Percentiles rank a stretch among this genome's conserved stretches.
Conservation (phyloP, 2,113 vertebrate genomes). For the Vireo altiloquus region DNA sequence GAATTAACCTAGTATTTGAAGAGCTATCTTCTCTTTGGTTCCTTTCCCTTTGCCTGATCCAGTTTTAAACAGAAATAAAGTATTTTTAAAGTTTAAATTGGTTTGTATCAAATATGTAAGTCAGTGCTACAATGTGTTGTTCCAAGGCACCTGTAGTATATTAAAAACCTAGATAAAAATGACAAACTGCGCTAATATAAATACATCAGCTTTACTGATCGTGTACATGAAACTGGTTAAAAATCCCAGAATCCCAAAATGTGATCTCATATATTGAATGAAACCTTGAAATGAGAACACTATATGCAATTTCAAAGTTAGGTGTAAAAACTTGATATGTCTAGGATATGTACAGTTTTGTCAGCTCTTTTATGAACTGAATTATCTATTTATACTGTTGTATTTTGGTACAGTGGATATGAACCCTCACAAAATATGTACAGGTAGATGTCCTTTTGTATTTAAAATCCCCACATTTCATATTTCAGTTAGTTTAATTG, state of each 20-base stretch:
- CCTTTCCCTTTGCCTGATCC: neutral
- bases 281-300: neutral
- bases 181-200: neutral
- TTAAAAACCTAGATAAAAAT: neutral
- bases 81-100: neutral
- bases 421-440: neutral
- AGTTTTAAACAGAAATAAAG: neutral
- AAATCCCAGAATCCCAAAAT: neutral
- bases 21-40: neutral
- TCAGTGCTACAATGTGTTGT: neutral
- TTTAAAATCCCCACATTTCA: neutral
- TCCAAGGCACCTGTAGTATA: neutral
- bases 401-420: neutral
- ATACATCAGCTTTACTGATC: neutral
- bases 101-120: fast-evolving
- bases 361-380: neutral
- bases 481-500: neutral
- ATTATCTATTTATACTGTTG: neutral
- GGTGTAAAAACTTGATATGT: neutral
- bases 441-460: neutral
- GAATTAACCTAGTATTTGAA: neutral
- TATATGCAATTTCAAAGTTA: neutral
- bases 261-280: neutral
- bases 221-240: neutral
- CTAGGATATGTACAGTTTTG: neutral